These are phyloP conservation scores for Ictalurus punctatus DNA, from an alignment of 2,113 vertebrate genomes.

Conservation along the genomic window DNA sequence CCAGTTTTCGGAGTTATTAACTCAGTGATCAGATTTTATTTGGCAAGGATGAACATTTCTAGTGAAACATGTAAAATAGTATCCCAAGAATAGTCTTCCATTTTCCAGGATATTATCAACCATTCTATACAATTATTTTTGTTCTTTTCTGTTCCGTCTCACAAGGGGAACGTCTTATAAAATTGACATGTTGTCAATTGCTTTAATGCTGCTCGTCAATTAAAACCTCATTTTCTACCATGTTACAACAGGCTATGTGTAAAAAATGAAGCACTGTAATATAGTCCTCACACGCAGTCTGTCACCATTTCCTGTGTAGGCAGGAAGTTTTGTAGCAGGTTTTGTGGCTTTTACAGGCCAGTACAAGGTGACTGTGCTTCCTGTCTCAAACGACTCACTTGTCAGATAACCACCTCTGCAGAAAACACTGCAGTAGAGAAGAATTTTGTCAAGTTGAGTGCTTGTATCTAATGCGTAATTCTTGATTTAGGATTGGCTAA, in stretches of 20 bases:
- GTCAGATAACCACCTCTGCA: slow-evolving; percentile 21
- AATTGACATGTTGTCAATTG: background rate
- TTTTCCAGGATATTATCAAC: background rate
- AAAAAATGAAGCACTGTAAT: slow-evolving; percentile 31
- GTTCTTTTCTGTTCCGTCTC: background rate
- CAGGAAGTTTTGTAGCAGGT: slow-evolving; percentile 55
- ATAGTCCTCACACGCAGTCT: slow-evolving; percentile 40
- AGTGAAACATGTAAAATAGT: background rate
- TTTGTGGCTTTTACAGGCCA: slow-evolving; percentile 48
- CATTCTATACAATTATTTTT: background rate
- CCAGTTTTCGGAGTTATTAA: background rate
- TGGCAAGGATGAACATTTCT: background rate
- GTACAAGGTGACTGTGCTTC: slow-evolving; percentile 58
- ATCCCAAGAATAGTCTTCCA: background rate
- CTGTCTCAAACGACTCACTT: slow-evolving; percentile 51
- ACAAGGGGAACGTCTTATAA: background rate
- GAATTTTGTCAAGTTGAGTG: too few species aligned
- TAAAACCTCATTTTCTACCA: background rate
- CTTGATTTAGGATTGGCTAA: background rate
- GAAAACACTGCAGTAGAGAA: background rate
- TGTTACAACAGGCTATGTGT: background rate
- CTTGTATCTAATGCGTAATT: background rate
- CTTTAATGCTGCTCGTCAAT: background rate
- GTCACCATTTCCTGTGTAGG: slow-evolving; percentile 61
- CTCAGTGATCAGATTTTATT: background rate